Percentiles rank a stretch among this genome's conserved stretches.
phyloP scores from a whole-genome alignment of 37 sponge, comb jelly and placozoan genomes.

The Halisarca cf. caerulea region DNA sequence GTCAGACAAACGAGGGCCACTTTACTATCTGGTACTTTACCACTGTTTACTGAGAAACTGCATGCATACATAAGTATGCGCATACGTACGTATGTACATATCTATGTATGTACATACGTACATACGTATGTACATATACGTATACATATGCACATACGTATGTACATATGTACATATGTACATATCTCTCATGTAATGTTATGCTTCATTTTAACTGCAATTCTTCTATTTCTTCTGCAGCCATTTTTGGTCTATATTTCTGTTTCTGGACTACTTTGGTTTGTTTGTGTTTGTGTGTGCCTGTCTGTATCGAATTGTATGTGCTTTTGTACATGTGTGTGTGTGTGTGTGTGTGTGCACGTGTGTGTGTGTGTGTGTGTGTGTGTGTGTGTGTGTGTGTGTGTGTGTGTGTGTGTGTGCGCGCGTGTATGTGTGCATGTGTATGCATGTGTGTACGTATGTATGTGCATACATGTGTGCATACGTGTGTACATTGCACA shows the following conservation, averaged over 20 bases:
- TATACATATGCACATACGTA: neutral
- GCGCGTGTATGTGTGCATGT: neutral
- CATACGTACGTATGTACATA: no score
- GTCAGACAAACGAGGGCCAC: no score
- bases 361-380: no score
- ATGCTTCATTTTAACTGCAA: neutral
- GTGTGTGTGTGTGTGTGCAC: no score
- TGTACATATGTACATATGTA: neutral
- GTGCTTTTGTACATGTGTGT: no score
- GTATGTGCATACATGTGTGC: neutral
- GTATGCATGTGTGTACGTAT: neutral
- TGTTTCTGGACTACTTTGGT: slow-evolving; percentile 74
- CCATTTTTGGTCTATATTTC: slow-evolving; percentile 66
- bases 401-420: no score
- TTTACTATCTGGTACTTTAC: no score
- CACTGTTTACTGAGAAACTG: no score
- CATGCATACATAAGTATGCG: no score
- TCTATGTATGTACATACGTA: neutral
- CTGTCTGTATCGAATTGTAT: no score
- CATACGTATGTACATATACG: no score
- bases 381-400: no score
- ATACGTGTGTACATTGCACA: neutral
- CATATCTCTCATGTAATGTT: neutral
- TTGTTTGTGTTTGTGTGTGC: neutral
- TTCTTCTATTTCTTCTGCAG: slow-evolving; percentile 15